These are phyloP conservation scores for Hirudo medicinalis DNA, from an alignment of 1,140 invertebrate genomes.

Conservation along the genomic window DNA sequence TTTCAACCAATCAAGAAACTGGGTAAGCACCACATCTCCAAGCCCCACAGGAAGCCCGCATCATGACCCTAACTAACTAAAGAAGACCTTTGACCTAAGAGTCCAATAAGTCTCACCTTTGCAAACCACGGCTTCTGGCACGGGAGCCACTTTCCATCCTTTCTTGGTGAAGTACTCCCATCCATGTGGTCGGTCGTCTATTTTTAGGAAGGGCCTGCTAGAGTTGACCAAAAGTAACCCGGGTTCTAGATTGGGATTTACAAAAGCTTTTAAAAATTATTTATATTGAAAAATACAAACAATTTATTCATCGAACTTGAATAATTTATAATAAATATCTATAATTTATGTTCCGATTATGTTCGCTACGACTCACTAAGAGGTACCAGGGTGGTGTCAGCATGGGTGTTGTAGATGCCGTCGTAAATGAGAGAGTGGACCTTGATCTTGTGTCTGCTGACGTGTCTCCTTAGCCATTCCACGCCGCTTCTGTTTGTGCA, in stretches of 20 bases:
- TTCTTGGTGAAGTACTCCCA: conserved; percentile 18
- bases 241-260: conserved; percentile 6
- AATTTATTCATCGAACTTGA: too few species aligned
- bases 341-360: too few species aligned
- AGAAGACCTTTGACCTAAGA: too few species aligned
- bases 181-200: conserved; percentile 1
- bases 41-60: too few species aligned
- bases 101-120: background rate
- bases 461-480: conserved; percentile 22
- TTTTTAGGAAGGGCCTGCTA: conserved; percentile 10
- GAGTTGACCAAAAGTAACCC: conserved; percentile 12
- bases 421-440: conserved; percentile 19
- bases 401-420: conserved; percentile 15
- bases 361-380: conserved; percentile 9
- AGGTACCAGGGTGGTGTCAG: conserved; percentile 17
- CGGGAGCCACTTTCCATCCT: conserved; percentile 19
- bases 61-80: too few species aligned
- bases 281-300: too few species aligned
- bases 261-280: too few species aligned
- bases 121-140: conserved; percentile 12
- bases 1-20: too few species aligned
- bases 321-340: too few species aligned
- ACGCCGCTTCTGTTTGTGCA: conserved; percentile 20
- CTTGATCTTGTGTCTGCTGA: conserved; percentile 8
- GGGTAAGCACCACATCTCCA: too few species aligned